Evolutionary conservation across 2,797 vertebrate genomes (phyloP), one percentile per base, ranked within the genome.

Genomic region (Scolopax bukidnonensis): DNA sequence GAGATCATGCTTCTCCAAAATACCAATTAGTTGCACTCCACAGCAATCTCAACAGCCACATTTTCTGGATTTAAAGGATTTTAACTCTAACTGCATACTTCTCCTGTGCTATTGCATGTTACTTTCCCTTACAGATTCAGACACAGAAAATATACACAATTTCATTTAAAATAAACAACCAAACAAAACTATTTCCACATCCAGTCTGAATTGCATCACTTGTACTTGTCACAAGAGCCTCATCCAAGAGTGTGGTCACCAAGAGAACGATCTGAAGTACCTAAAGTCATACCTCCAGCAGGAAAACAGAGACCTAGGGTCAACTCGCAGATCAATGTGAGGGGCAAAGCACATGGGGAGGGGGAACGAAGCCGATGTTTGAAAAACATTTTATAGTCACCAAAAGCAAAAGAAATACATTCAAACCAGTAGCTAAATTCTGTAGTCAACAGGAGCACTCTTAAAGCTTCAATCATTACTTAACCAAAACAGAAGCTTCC

Each of bases 321-420:
- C 33, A 76, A 13, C n/a, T 50, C 10, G 16, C 7, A 79, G 14
- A 53, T 10, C 33, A 68, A 4, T 11, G 4, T 38, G 17, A 87
- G 5, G 23, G 5, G 2, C 4, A 78, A 61, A 80, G 57, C 5
- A 50, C 3, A 8, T 2, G 2, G 11, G 33, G 3, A 1, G 1
- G 18, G 28, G 14, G 10, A 75, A 51, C 3, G 25, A 24, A 47
- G 3, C 13, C 12, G 36, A 2, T 20, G 67, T 43, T 7, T 11
- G 43, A 76, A 60, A 4, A 67, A 17, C 3, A 74, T 6, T 11
- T 23, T 36, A 53, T 0, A 79, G 16, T 1, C 28, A 69, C 16
- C 2, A 33, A 82, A 65, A 87, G 6, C 9, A 41, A 45, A 70
- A 69, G 3, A 43, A 71, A 43, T 5, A 40, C 10, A 23, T 25